phyloP scores from a whole-genome alignment of 1,140 invertebrate genomes.

The Drosophila watanabei region DNA sequence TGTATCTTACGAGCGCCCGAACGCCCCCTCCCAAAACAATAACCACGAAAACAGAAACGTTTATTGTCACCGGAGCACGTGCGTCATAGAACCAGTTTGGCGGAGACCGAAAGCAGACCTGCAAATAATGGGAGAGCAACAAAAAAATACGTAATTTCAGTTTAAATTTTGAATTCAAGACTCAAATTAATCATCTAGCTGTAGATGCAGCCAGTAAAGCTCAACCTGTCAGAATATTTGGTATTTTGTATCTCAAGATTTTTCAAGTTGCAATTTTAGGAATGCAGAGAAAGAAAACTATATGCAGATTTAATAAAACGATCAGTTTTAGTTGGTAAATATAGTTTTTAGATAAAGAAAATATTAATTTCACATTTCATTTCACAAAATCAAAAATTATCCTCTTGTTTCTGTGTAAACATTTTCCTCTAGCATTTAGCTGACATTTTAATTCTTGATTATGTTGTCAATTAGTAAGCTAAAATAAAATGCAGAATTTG shows the following conservation, averaged over 20 bases:
- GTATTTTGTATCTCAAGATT: not conserved
- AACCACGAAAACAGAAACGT: conserved; percentile 42
- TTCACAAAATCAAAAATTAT: no score
- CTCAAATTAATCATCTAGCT: conserved; percentile 26
- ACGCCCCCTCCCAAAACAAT: conserved; percentile 19
- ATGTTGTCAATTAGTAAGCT: conserved; percentile 40
- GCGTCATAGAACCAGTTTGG: conserved; percentile 53
- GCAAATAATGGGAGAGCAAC: conserved; percentile 26
- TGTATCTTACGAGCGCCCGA: conserved; percentile 58
- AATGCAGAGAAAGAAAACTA: conserved; percentile 5
- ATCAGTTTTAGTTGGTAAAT: not conserved
- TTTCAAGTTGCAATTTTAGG: not conserved
- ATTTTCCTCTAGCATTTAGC: not conserved
- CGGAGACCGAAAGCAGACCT: conserved; percentile 32
- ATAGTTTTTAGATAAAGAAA: not conserved
- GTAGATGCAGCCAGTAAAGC: conserved; percentile 9
- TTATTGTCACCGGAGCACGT: conserved; percentile 63
- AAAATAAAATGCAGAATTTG: not conserved
- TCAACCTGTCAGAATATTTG: conserved; percentile 16
- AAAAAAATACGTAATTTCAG: conserved; percentile 21
- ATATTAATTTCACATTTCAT: not conserved
- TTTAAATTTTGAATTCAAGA: conserved; percentile 30
- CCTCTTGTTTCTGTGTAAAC: not conserved
- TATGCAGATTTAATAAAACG: no score
- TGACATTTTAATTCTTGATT: conserved; percentile 27